These are phyloP conservation scores for Bombus balteatus DNA, from an alignment of 1,140 invertebrate genomes.

Conservation along the genomic window DNA sequence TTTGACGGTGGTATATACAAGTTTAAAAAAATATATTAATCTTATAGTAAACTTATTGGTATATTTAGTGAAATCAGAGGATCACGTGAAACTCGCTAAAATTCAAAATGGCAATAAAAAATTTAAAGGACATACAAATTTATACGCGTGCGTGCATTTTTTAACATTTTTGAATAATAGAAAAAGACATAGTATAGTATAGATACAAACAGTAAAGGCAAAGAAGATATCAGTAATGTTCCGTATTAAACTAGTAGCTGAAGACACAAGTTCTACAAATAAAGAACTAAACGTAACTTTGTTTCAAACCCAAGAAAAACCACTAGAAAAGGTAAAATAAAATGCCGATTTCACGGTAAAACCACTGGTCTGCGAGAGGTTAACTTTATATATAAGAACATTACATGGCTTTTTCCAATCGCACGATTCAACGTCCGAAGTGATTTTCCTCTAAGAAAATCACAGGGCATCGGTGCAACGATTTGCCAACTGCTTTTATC, in stretches of 20 bases:
- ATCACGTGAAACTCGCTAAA: too few species aligned
- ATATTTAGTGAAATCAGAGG: too few species aligned
- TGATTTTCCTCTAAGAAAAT: constrained; percentile 1
- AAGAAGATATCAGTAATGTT: background rate
- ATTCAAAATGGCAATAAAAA: too few species aligned
- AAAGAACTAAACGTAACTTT: background rate
- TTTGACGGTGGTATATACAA: too few species aligned
- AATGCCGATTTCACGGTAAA: background rate
- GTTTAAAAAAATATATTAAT: too few species aligned
- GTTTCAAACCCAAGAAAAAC: background rate
- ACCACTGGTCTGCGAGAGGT: background rate
- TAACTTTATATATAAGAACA: background rate
- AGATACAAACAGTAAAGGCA: background rate
- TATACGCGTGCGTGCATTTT: too few species aligned
- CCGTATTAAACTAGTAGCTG: background rate
- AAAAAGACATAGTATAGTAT: background rate
- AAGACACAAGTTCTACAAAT: background rate
- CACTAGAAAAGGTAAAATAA: background rate
- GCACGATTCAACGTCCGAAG: background rate
- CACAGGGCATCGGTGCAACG: background rate
- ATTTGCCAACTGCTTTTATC: constrained; percentile 18
- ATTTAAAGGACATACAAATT: too few species aligned
- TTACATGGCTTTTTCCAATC: background rate
- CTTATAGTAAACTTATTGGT: too few species aligned
- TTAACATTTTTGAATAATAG: too few species aligned